Evolutionary conservation across 2,888 invertebrate species (phyloP), one percentile per base, ranked within the genome.

Genomic region (Oxyteleia sp.): DNA sequence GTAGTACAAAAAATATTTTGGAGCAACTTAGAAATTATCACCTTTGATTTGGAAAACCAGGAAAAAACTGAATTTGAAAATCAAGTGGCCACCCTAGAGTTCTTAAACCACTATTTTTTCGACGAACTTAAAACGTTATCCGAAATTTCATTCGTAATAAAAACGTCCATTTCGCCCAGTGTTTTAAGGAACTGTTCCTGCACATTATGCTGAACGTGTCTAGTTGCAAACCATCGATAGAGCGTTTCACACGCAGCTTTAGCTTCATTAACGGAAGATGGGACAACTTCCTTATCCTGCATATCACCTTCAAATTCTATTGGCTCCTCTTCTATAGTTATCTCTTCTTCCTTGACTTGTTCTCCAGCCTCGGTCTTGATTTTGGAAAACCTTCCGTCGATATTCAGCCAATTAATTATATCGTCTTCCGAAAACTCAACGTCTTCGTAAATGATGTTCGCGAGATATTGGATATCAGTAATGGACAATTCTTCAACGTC

Each of bases 391-490:
- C 32, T 32, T 32, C 5, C 13, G 2, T 41, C 41, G 1, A 13
- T 13, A n/a, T 41, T n/a, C 13, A 41, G 15, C 41, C 41, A 41
- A n/a, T 41, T 41, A 15, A 13, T 41, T 41, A 41, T 41, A 41
- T 41, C 41, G 2, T 41, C 41, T 4, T 13, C 41, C 2, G 41
- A 41, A 41, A 41, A 41, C 13, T 41, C 13, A 2, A 41, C 13
- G 4, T 41, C 41, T 4, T 13, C 13, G 7, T n/a, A 41, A 41
- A 41, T 41, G 13, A 41, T 41, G 15, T 41, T 41, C 4, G 41
- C 41, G 2, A 41, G 41, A 7, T 41, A 41, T 13, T 41, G 41
- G 4, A 41, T 41, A 41, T 41, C 41, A 41, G 15, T 15, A 0
- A 15, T 13, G 2, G 41, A 41, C 7, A 15, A 15, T 13, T 41